phyloP scores from a whole-genome alignment of 2,888 invertebrate species.

The Emmelina monodactyla region DNA sequence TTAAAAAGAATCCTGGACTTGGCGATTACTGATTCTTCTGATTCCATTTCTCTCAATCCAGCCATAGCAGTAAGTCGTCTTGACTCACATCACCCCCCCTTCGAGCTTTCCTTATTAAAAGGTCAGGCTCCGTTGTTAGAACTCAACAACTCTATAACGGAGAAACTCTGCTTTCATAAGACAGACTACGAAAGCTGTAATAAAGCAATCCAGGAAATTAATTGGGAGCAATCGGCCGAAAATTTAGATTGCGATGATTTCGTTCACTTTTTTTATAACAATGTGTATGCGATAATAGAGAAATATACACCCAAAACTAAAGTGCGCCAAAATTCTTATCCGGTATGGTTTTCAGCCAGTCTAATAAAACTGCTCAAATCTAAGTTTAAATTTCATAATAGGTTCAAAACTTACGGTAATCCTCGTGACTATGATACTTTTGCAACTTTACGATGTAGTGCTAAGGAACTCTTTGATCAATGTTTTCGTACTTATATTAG shows the following conservation, averaged over 20 bases:
- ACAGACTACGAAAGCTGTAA: background rate
- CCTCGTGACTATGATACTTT: background rate
- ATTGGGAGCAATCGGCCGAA: background rate
- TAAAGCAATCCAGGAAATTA: background rate
- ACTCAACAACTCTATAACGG: background rate
- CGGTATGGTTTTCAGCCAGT: background rate
- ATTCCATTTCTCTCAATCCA: background rate
- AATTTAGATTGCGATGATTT: background rate
- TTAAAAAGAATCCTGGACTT: too few relatives aligned
- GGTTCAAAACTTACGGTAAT: background rate
- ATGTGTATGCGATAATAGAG: background rate
- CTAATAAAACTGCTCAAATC: background rate
- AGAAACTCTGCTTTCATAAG: background rate
- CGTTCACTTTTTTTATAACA: constrained; percentile 1
- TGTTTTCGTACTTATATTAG: background rate
- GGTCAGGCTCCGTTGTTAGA: background rate
- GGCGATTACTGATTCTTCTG: too few relatives aligned
- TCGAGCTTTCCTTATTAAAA: background rate
- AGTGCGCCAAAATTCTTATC: background rate
- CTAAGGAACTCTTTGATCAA: background rate
- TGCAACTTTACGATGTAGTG: background rate
- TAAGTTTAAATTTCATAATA: background rate
- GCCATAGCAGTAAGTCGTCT: background rate
- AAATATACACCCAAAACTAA: background rate
- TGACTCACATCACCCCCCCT: background rate